phyloP scores from a whole-genome alignment of 2,113 vertebrate species.

The Apaloderma vittatum region DNA sequence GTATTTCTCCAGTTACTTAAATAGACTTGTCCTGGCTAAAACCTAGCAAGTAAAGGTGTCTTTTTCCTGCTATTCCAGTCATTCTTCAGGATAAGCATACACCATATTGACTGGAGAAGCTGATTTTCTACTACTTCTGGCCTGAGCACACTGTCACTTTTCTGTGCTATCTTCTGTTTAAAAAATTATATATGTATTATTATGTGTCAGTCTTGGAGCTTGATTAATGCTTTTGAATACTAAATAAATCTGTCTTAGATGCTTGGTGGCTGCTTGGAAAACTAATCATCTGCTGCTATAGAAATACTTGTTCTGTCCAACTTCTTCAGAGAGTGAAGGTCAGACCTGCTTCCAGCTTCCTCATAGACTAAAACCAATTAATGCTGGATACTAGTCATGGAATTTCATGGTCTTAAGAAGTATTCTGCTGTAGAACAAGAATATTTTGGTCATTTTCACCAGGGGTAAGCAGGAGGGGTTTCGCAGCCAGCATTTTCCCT shows the following conservation, averaged over 20 bases:
- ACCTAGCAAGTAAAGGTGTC: not conserved
- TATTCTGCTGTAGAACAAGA: not conserved
- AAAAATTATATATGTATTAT: not conserved
- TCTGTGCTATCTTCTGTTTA: not conserved
- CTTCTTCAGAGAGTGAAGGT: not conserved
- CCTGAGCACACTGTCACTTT: not conserved
- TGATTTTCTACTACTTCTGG: not conserved
- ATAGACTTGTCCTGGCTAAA: not conserved
- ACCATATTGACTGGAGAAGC: not conserved
- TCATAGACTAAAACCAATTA: not conserved
- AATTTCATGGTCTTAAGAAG: not conserved
- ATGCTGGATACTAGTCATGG: not conserved
- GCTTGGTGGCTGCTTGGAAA: not conserved
- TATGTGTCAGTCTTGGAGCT: not conserved
- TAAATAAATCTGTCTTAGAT: not conserved
- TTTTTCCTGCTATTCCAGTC: not conserved
- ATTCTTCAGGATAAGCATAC: fast-evolving
- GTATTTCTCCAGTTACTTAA: not conserved
- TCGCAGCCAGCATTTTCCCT: not conserved
- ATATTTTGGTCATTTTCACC: not conserved
- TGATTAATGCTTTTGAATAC: not conserved
- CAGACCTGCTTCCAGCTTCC: not conserved
- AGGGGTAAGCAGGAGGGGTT: not conserved
- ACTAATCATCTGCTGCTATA: not conserved
- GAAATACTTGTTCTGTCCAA: not conserved